Percentiles rank a stretch among this genome's conserved stretches.
phyloP scores from a whole-genome alignment of 2,113 vertebrate species.

The Atlantisia rogersi region DNA sequence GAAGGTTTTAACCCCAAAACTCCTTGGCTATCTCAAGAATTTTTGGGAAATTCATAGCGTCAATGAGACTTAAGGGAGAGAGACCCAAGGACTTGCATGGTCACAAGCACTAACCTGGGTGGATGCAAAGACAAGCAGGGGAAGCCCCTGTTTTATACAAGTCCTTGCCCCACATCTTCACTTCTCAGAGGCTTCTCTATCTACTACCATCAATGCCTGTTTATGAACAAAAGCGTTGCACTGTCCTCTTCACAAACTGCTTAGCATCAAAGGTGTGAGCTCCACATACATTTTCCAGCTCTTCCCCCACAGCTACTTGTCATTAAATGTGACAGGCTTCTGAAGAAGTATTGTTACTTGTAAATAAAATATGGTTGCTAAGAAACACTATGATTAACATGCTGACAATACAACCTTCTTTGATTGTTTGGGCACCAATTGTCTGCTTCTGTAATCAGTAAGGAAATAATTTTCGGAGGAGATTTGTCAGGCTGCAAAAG shows the following conservation, averaged over 20 bases:
- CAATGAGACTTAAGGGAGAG: not conserved
- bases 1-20: not conserved
- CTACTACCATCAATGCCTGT: not conserved
- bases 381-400: constrained; percentile 74
- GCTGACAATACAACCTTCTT: constrained; percentile 69
- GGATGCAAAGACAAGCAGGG: not conserved
- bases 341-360: constrained; percentile 65
- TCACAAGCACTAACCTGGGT: not conserved
- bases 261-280: constrained; percentile 7
- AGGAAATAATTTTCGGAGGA: constrained; percentile 74
- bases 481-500: constrained; percentile 66
- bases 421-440: constrained; percentile 72
- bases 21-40: not conserved
- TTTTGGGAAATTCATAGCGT: not conserved
- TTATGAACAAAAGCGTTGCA: not conserved
- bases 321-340: constrained; percentile 57
- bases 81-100: not conserved
- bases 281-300: not conserved
- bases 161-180: not conserved
- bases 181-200: not conserved
- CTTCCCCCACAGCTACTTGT: not conserved
- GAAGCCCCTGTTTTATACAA: not conserved
- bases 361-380: constrained; percentile 77
- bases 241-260: not conserved
- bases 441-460: constrained; percentile 73